Percentiles rank a stretch among this genome's conserved stretches.
These are phyloP conservation scores for Babylonia areolata DNA, from an alignment of 1,140 invertebrate species.

Conservation along the genomic window DNA sequence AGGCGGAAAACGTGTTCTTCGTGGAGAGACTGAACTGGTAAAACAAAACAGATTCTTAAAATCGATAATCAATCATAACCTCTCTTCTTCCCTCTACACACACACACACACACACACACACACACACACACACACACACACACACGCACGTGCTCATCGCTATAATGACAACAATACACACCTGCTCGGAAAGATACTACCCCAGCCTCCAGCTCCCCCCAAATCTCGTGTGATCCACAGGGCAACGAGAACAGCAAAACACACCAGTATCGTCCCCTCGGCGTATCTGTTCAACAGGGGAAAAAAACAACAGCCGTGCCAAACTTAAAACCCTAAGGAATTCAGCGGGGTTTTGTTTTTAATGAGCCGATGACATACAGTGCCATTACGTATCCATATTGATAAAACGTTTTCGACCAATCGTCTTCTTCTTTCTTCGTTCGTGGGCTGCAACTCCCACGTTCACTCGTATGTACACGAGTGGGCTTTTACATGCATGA, in stretches of 20 bases:
- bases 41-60: not conserved
- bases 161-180: slow-evolving; percentile 32
- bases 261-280: slow-evolving; percentile 83
- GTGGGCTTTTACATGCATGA: too few relatives aligned
- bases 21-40: too few relatives aligned
- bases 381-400: too few relatives aligned
- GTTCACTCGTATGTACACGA: too few relatives aligned
- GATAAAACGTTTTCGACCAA: too few relatives aligned
- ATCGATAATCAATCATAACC: too few relatives aligned
- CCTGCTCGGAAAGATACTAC: slow-evolving; percentile 54
- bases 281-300: slow-evolving; percentile 77
- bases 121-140: slow-evolving; percentile 16
- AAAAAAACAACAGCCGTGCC: too few relatives aligned
- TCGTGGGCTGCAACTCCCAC: too few relatives aligned
- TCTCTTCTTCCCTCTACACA: not conserved
- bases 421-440: too few relatives aligned
- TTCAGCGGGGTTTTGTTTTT: too few relatives aligned
- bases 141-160: not conserved
- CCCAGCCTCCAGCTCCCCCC: slow-evolving; percentile 85
- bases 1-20: not conserved
- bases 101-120: slow-evolving; percentile 45
- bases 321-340: too few relatives aligned
- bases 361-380: too few relatives aligned
- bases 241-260: slow-evolving; percentile 87
- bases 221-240: slow-evolving; percentile 94